Base-by-base conservation (phyloP, 2,797 vertebrate genomes). In the Pipistrellus pygmaeus region DNA sequence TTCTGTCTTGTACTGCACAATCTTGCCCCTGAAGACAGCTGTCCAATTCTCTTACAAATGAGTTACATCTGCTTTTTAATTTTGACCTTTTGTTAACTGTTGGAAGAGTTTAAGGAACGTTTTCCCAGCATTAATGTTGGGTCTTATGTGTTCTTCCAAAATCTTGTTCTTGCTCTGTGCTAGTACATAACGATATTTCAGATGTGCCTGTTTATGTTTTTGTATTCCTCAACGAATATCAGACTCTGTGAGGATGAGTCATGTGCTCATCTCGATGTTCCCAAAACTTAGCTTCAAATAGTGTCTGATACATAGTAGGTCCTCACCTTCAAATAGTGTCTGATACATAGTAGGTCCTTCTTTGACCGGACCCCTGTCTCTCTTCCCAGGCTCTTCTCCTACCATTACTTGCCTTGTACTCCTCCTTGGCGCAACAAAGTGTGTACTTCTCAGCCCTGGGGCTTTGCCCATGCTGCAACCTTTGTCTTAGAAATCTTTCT, bases 21-120 rank as follows among this genome's bases (percentile, higher is more conserved):
- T 68, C 46, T 41, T 27, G 35, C 15, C 46, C 66, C 23, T 21
- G 6, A 84, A 64, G 32, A 35, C 5, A 66, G 30, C 27, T 93
- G n/a, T 32, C 18, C 35, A 44, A 32, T 23, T 85, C 51, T 64
- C 32, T 88, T 84, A 71, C 62, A 82, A 78, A 81, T n/a, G 23
- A 89, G 13, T 57, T 88, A 78, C 55, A 11, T 89, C 69, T 93
- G 68, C 38, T 44, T 86, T 90, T 81, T 85, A 13, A 82, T 69
- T 85, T 90, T 81, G n/a, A 60, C 27, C 41, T 20, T 95, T 90
- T 71, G 51, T 66, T 86, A 89, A 85, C 25, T 60, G 11, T 44
- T 72, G n/a, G n/a, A 17, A 48, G 44, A 55, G 15, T 81, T 48
- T 88, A 71, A 77, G 32, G 27, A 69, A 91, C 5, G 41, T 76